phyloP scores from a whole-genome alignment of 2,888 invertebrate species.

The Eueremaeus valkanovi region DNA sequence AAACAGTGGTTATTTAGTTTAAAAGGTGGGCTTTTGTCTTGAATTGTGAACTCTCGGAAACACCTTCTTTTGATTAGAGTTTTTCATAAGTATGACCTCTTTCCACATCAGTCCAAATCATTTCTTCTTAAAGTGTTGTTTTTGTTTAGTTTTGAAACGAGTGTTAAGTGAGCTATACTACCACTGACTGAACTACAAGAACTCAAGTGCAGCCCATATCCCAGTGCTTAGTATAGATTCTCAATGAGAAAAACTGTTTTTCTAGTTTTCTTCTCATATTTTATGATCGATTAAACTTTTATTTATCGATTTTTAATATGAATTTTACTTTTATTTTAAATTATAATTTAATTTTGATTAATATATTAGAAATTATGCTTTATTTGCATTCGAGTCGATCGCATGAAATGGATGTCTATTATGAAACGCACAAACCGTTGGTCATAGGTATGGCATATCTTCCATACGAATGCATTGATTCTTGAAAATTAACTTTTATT shows the following conservation, averaged over 20 bases:
- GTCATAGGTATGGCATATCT: slow-evolving; percentile 14
- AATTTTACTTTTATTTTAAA: slow-evolving; percentile 11
- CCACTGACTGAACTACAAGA: not conserved
- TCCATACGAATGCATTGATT: too few relatives aligned
- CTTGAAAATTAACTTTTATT: too few relatives aligned
- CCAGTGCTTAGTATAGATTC: not conserved
- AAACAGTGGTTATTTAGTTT: not conserved
- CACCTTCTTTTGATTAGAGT: slow-evolving; percentile 25
- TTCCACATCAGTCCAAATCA: slow-evolving; percentile 28
- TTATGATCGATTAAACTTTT: not conserved
- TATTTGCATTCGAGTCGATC: not conserved
- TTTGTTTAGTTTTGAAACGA: slow-evolving; percentile 9
- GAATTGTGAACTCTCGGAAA: slow-evolving; percentile 22
- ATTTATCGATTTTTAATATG: slow-evolving; percentile 1
- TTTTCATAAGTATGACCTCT: slow-evolving; percentile 35
- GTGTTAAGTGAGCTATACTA: not conserved
- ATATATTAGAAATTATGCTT: not conserved
- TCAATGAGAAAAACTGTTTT: not conserved
- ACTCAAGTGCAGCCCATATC: not conserved
- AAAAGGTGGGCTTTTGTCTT: slow-evolving; percentile 19
- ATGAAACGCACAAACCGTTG: slow-evolving; percentile 9
- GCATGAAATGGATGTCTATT: slow-evolving; percentile 10
- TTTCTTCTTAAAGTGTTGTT: slow-evolving; percentile 27
- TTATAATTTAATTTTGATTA: slow-evolving; percentile 1
- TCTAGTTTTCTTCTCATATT: not conserved